Base-by-base conservation (phyloP, 2,888 invertebrate species). In the Acrocera orbiculus region DNA sequence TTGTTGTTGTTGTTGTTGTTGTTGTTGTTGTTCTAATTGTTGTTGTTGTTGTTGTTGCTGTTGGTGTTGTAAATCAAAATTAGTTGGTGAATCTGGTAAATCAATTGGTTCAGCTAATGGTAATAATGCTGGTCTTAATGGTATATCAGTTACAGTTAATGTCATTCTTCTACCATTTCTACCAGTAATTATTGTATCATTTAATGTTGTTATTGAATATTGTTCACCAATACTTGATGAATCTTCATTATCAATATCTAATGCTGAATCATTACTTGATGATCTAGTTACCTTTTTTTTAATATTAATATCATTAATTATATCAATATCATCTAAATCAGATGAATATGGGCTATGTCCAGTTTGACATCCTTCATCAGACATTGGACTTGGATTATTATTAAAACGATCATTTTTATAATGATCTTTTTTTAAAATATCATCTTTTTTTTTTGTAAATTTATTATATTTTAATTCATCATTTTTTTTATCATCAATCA, bases 81-180 rank as follows among this genome's bases (percentile, higher is more conserved):
- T 20, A 1, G 51, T 41, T 3, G 55, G 51, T 3, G 58, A 55
- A 24, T 58, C 58, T 3, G 57, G 51, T 38, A 60, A 41, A 4
- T 51, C 46, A 3, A 51, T 58, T 3, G 60, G 60, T 39, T 60
- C 60, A 3, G 61, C 56, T 20, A 60, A 39, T 0, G 59, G 59
- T 32, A 60, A 36, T 4, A 60, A 39, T 0, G 60, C 58, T 8
- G 60, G 50, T 2, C 60, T 46, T 23, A 60, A 32, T 5, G 61
- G 61, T 28, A 60, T 47, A 45, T 60, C 61, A 4, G 58, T 51
- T 4, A 60, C 58, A 0, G 61, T 60, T 20, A 60, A 40, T 11
- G 61, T 60, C 52, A 56, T 52, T 35, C 61, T 50, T 8, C 58
- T 50, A 30, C 46, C 45, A 24, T 33, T 34, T 7, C 32, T 34